A percentile compares a stretch with the other conserved stretches of the same genome.
phyloP scores from a whole-genome alignment of 37 sponge, comb jelly and placozoan species.

The Beroe forskalii region DNA sequence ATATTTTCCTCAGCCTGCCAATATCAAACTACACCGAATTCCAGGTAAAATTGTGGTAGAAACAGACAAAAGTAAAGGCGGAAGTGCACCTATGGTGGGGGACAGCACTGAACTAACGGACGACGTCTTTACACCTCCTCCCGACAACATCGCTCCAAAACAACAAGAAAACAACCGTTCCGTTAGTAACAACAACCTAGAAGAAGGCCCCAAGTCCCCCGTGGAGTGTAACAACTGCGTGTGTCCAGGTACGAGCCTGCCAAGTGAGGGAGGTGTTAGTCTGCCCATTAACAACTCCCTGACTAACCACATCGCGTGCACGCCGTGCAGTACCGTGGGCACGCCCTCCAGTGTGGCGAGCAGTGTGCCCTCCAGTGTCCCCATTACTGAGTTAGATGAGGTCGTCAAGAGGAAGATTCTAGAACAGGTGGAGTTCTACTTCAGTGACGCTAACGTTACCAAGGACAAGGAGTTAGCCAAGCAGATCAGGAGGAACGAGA shows the following conservation, averaged over 20 bases:
- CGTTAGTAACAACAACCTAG: background rate
- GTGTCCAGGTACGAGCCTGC: too few species aligned
- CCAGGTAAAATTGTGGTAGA: conserved; percentile 55
- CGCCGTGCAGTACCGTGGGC: background rate
- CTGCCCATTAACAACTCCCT: background rate
- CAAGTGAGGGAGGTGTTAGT: background rate
- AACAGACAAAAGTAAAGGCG: conserved; percentile 13
- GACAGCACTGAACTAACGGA: background rate
- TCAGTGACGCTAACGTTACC: conserved; percentile 91
- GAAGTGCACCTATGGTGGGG: background rate
- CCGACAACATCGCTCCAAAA: conserved; percentile 15
- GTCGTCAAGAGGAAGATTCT: conserved; percentile 69
- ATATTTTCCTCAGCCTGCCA: background rate
- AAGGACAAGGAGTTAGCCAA: conserved; percentile 87
- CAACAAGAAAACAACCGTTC: background rate
- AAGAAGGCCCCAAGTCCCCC: background rate
- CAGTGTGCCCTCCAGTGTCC: background rate
- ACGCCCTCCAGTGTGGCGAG: background rate
- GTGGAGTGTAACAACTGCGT: background rate
- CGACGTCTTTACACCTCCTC: conserved; percentile 48
- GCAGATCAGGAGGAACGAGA: conserved; percentile 85
- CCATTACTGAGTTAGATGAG: conserved; percentile 51
- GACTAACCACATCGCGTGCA: background rate
- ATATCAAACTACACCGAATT: too few species aligned
- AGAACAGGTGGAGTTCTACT: conserved; percentile 90